These are phyloP conservation scores for Saguinus midas DNA, from an alignment of 2,113 vertebrate genomes.

Conservation along the genomic window DNA sequence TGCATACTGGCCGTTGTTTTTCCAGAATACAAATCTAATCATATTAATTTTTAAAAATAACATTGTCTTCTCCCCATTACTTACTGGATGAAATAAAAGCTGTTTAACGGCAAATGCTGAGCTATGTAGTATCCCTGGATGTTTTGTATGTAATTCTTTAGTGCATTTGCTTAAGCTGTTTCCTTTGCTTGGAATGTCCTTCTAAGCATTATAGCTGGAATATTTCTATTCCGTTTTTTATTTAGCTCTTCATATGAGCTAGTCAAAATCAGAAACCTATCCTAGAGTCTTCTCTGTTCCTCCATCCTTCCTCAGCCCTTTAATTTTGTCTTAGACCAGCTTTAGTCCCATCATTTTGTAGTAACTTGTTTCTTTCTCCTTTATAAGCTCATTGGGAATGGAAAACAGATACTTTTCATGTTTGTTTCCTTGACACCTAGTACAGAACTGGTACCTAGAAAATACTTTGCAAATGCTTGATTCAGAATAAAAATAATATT, in stretches of 20 bases:
- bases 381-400: neutral
- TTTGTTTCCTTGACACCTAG: neutral
- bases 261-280: neutral
- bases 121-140: neutral
- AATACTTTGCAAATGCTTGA: neutral
- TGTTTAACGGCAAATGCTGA: neutral
- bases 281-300: neutral
- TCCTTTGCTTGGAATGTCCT: neutral
- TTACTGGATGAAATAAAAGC: slow-evolving; percentile 23
- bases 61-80: neutral
- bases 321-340: neutral
- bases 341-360: neutral
- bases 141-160: neutral
- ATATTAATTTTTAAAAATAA: neutral
- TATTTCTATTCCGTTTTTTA: neutral
- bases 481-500: neutral
- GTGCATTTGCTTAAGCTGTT: neutral
- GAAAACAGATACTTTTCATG: neutral
- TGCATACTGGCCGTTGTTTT: neutral
- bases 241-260: neutral
- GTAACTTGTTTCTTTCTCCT: neutral
- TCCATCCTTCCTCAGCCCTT: neutral
- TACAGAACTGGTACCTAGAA: neutral
- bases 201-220: neutral
- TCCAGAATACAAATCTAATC: neutral